Percentiles rank a stretch among this genome's conserved stretches.
Evolutionary conservation across 2,888 invertebrate genomes (phyloP).

Genomic region (Drosophila mimica): DNA sequence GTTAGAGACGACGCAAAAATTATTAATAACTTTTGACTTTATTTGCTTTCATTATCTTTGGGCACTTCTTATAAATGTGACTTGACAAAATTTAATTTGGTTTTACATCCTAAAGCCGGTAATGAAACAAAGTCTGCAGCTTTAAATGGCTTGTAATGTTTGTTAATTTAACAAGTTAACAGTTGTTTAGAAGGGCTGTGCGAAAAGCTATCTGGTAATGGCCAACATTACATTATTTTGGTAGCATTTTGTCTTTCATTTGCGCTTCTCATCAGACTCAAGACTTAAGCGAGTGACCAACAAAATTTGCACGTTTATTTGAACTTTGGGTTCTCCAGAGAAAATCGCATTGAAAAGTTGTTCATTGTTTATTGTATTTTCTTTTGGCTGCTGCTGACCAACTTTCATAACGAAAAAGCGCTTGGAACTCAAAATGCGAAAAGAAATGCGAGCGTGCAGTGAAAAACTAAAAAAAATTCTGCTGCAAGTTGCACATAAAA

Average conservation of each 20-base stretch:
- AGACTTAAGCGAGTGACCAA: slow-evolving; percentile 44
- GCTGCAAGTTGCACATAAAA: slow-evolving; percentile 43
- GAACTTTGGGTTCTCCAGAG: slow-evolving; percentile 33
- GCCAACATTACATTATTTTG: neutral
- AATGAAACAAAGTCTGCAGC: neutral
- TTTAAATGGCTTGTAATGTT: slow-evolving; percentile 15
- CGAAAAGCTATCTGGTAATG: neutral
- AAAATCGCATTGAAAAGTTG: slow-evolving; percentile 27
- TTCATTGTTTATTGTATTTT: slow-evolving; percentile 48
- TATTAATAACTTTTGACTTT: neutral
- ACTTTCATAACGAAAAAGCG: slow-evolving; percentile 46
- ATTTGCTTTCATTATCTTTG: neutral
- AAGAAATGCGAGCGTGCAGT: slow-evolving; percentile 26
- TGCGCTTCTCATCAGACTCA: slow-evolving; percentile 32
- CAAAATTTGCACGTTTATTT: slow-evolving; percentile 33
- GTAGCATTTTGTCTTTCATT: too few species aligned
- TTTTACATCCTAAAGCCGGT: neutral
- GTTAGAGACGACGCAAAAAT: neutral
- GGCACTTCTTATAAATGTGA: neutral
- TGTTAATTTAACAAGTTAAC: neutral
- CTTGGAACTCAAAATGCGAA: slow-evolving; percentile 38
- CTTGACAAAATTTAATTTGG: neutral
- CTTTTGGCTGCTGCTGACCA: slow-evolving; percentile 16
- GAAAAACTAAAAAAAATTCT: slow-evolving; percentile 56
- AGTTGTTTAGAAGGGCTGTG: neutral